Conservation (phyloP, 35 echinoderm and acorn worm genomes). For the Apostichopus parvimensis region DNA sequence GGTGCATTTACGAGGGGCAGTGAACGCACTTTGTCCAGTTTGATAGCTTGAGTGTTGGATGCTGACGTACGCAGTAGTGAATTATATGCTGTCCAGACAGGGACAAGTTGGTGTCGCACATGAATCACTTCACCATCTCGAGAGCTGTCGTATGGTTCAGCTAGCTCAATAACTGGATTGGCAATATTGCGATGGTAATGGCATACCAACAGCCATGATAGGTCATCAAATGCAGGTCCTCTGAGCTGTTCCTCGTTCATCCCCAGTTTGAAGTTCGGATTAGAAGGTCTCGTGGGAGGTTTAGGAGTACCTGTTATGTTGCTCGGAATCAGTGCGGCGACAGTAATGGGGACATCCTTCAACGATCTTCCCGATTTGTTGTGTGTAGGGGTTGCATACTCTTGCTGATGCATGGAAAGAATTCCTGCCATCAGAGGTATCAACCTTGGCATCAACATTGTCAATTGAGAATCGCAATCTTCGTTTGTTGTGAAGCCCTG, state of each 20-base stretch:
- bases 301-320: conserved; percentile 35
- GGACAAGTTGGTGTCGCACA: conserved; percentile 40
- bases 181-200: conserved; percentile 19
- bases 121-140: conserved; percentile 23
- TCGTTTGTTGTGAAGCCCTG: background rate
- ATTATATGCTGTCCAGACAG: conserved; percentile 54
- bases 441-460: conserved; percentile 32
- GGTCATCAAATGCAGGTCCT: conserved; percentile 33
- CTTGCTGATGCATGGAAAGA: conserved; percentile 32
- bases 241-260: conserved; percentile 24
- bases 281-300: conserved; percentile 4
- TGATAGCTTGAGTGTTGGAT: background rate
- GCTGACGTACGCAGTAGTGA: conserved; percentile 8
- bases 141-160: conserved; percentile 11
- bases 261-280: conserved; percentile 18
- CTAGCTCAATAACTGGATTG: conserved; percentile 21
- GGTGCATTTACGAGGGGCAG: conserved; percentile 57
- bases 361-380: conserved; percentile 25
- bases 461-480: conserved; percentile 9
- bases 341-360: conserved; percentile 38
- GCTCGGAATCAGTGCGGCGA: background rate
- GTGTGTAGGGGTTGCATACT: conserved; percentile 21
- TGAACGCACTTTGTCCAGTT: conserved; percentile 37
- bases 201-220: conserved; percentile 18
- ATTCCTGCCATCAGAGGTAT: conserved; percentile 35